These are phyloP conservation scores for Amblyjoppa fuscipennis DNA, from an alignment of 2,888 invertebrate genomes.

Conservation along the genomic window DNA sequence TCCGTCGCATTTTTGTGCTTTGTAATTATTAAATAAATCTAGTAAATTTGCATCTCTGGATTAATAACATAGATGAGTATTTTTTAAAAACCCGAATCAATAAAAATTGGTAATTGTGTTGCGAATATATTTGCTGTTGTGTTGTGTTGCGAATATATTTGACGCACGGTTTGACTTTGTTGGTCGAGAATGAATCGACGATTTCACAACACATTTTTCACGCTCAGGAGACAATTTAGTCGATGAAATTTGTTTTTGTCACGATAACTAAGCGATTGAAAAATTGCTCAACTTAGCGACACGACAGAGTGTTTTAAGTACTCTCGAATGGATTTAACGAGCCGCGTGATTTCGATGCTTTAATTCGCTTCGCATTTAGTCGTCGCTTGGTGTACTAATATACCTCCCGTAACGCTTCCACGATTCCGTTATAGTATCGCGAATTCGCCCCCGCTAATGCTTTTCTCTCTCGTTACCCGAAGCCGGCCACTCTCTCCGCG, in stretches of 20 bases:
- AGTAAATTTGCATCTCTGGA: not conserved
- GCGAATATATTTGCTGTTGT: too few species aligned
- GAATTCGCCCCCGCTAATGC: slow-evolving; percentile 37
- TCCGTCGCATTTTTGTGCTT: not conserved
- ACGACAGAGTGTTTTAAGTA: slow-evolving; percentile 16
- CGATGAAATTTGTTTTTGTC: not conserved
- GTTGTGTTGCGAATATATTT: too few species aligned
- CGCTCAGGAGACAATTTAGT: not conserved
- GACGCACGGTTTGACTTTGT: not conserved
- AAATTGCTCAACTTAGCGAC: not conserved
- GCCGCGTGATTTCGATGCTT: slow-evolving; percentile 54
- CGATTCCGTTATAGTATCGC: slow-evolving; percentile 7
- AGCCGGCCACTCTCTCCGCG: not conserved
- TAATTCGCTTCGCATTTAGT: slow-evolving; percentile 53
- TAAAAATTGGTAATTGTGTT: too few species aligned
- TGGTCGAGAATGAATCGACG: not conserved
- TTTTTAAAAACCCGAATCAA: too few species aligned
- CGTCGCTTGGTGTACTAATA: slow-evolving; percentile 36
- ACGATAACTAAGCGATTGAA: slow-evolving; percentile 6
- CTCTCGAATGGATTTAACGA: slow-evolving; percentile 46
- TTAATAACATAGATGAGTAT: not conserved
- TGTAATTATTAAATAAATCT: not conserved
- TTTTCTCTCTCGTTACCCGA: slow-evolving; percentile 36
- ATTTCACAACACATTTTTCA: not conserved
- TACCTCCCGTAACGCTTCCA: slow-evolving; percentile 1